Evolutionary conservation across 2,113 vertebrate species (phyloP).

Genomic region (Laticauda colubrina): DNA sequence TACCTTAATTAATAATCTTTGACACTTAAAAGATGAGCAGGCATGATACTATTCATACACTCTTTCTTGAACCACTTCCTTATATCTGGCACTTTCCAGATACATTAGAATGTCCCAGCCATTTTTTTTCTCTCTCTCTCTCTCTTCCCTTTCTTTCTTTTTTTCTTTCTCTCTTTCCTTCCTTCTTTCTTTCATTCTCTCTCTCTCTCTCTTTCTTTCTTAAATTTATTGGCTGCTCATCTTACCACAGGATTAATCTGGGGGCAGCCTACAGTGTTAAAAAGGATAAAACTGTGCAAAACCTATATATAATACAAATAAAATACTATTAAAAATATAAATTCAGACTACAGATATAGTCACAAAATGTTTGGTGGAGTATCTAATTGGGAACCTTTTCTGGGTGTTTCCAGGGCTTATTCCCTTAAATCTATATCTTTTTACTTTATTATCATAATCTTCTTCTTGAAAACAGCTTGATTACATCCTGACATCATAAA

Average conservation of each 20-base stretch:
- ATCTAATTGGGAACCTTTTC: neutral
- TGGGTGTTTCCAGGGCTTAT: neutral
- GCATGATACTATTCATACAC: neutral
- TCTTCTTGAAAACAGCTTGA: constrained; percentile 52
- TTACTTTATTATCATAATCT: constrained; percentile 31
- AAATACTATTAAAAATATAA: neutral
- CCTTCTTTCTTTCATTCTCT: too few species aligned
- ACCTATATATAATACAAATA: neutral
- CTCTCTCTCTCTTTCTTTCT: neutral
- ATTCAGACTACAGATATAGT: neutral
- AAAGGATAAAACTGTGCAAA: neutral
- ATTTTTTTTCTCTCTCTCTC: too few species aligned
- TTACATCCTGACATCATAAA: constrained; percentile 60
- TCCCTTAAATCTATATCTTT: constrained; percentile 37
- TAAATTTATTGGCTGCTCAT: neutral
- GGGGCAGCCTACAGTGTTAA: neutral
- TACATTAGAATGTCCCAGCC: neutral
- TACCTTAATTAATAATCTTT: constrained; percentile 6
- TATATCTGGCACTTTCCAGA: neutral
- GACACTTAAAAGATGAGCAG: neutral
- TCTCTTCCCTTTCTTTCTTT: too few species aligned
- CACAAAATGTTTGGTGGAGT: neutral
- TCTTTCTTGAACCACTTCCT: neutral
- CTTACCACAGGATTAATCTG: neutral
- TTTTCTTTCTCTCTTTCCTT: too few species aligned